Evolutionary conservation across 2,797 vertebrate species (phyloP).

Genomic region (Sebastes steindachneri): DNA sequence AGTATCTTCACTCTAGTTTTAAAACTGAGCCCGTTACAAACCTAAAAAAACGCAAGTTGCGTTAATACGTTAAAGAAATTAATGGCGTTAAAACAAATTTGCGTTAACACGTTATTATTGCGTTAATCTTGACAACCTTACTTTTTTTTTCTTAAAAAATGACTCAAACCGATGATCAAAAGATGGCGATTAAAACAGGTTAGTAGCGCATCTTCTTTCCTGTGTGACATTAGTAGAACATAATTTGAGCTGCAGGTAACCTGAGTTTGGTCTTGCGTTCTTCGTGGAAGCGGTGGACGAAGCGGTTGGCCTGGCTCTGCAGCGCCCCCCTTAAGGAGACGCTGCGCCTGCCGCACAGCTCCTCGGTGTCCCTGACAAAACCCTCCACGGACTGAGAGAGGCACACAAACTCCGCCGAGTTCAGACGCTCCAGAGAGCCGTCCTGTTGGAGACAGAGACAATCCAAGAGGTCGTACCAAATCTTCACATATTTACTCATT

Average conservation of each 20-base stretch:
- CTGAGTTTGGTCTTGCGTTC: conserved; percentile 96
- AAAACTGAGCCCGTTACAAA: no score
- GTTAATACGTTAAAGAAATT: no score
- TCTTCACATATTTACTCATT: neutral
- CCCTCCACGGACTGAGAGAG: conserved; percentile 92
- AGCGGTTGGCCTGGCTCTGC: conserved; percentile 96
- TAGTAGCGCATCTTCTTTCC: neutral
- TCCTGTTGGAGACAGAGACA: conserved; percentile 80
- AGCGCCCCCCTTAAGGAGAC: conserved; percentile 93
- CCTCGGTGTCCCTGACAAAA: conserved; percentile 91
- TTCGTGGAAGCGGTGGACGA: conserved; percentile 97
- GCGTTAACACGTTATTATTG: no score
- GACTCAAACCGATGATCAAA: fast-evolving
- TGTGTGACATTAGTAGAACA: neutral
- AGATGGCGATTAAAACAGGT: no score
- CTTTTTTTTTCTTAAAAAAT: no score
- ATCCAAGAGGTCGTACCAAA: neutral
- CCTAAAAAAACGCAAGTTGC: no score
- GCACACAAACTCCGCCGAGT: conserved; percentile 91
- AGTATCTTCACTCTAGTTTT: no score
- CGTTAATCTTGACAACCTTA: no score
- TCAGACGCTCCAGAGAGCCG: conserved; percentile 94
- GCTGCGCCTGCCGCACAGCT: conserved; percentile 90
- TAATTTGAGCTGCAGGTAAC: conserved; percentile 65
- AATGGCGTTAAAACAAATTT: no score